Evolutionary conservation across 2,113 vertebrate species (phyloP).

Genomic region (Muscicapa adusta): DNA sequence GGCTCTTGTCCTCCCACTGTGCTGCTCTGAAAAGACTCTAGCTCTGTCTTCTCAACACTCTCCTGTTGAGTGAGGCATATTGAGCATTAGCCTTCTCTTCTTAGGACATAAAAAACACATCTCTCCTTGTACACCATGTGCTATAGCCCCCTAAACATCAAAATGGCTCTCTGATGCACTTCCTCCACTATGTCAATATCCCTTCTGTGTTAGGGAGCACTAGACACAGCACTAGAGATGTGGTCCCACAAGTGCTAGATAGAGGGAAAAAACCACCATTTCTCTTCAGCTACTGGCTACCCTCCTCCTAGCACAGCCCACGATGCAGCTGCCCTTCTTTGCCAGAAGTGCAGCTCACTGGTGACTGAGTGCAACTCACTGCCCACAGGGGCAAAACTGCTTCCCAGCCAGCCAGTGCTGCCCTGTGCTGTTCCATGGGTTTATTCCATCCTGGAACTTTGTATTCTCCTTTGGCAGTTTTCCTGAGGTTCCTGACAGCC

Average conservation of each 20-base stretch:
- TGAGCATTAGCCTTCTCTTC: background rate
- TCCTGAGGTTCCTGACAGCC: background rate
- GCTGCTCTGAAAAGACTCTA: background rate
- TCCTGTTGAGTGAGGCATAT: background rate
- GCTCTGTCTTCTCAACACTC: background rate
- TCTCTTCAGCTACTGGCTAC: background rate
- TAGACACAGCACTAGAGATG: background rate
- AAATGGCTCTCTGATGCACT: background rate
- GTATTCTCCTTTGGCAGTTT: background rate
- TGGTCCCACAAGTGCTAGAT: background rate
- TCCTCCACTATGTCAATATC: background rate
- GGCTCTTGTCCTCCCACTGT: background rate
- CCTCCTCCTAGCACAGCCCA: background rate
- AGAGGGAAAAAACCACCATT: background rate
- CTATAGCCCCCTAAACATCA: background rate
- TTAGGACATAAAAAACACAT: background rate
- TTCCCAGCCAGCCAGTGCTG: background rate
- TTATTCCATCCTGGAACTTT: background rate
- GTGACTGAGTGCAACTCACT: background rate
- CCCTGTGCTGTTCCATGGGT: background rate
- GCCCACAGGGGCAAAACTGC: background rate
- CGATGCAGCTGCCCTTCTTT: rapidly evolving
- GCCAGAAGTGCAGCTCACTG: background rate
- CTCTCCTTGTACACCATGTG: background rate
- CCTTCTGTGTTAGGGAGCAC: background rate